These are phyloP conservation scores for Porites divaricata DNA, from an alignment of 92 coral and sea anemone genomes.

Conservation along the genomic window DNA sequence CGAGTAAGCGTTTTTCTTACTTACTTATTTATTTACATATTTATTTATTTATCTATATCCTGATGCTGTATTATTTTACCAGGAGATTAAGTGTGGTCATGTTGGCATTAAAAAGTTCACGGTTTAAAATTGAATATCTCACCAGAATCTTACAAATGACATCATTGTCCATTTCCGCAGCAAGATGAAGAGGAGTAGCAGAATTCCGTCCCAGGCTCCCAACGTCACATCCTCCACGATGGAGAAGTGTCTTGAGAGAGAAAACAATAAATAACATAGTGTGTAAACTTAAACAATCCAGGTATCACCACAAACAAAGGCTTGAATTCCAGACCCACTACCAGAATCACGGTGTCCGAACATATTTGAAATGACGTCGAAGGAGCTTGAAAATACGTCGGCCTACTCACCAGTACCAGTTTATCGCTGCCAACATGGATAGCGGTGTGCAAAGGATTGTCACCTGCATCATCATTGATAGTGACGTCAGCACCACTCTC, in stretches of 20 bases:
- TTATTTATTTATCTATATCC: too few relatives aligned
- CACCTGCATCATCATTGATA: slow-evolving; percentile 61
- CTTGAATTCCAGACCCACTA: too few relatives aligned
- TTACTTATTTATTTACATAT: too few relatives aligned
- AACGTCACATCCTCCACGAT: slow-evolving; percentile 49
- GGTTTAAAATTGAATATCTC: neutral
- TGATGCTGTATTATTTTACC: too few relatives aligned
- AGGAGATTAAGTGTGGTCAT: too few relatives aligned
- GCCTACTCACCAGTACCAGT: slow-evolving; percentile 44
- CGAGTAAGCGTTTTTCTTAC: too few relatives aligned
- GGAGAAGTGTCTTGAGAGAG: slow-evolving; percentile 41
- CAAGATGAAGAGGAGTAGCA: slow-evolving; percentile 64
- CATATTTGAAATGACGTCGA: neutral
- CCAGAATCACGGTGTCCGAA: neutral
- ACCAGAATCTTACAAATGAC: slow-evolving; percentile 62
- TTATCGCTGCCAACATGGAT: slow-evolving; percentile 60
- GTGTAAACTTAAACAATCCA: too few relatives aligned
- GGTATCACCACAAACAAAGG: too few relatives aligned
- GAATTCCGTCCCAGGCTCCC: slow-evolving; percentile 50
- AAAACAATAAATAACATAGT: neutral
- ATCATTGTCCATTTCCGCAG: slow-evolving; percentile 60
- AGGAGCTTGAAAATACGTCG: neutral
- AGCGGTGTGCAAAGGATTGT: slow-evolving; percentile 68
- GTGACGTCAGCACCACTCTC: slow-evolving; percentile 63
- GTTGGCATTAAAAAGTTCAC: too few relatives aligned